Conservation (phyloP, 2,888 invertebrate genomes). For the Diaperis boleti region DNA sequence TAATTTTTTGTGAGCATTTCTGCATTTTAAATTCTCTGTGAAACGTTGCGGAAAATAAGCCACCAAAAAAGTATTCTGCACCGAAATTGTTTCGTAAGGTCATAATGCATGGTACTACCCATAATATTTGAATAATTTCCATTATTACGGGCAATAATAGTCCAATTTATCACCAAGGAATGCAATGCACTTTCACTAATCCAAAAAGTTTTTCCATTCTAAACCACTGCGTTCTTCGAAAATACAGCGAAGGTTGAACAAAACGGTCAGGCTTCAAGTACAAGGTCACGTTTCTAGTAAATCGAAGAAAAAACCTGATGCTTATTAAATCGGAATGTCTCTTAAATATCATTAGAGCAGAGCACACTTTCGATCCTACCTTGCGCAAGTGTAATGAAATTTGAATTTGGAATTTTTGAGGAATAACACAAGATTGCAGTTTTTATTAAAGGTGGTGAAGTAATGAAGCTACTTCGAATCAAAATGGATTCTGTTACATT, state of each 20-base stretch:
- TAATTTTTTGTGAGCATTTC: neutral
- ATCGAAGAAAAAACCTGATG: neutral
- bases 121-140: too few species aligned
- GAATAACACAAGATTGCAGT: too few species aligned
- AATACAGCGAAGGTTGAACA: neutral
- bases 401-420: neutral
- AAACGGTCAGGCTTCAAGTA: constrained; percentile 8
- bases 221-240: neutral
- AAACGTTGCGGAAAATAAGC: too few species aligned
- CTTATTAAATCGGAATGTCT: too few species aligned
- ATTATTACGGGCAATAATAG: too few species aligned
- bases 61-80: too few species aligned
- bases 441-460: neutral
- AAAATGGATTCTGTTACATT: neutral
- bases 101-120: too few species aligned
- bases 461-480: neutral
- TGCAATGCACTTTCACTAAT: neutral
- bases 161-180: too few species aligned
- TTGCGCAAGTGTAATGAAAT: neutral
- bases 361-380: neutral
- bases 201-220: neutral
- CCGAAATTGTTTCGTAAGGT: too few species aligned
- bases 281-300: constrained; percentile 1
- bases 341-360: neutral
- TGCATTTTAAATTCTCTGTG: neutral